These are phyloP conservation scores for Struthidea cinerea DNA, from an alignment of 2,113 vertebrate species.

Conservation along the genomic window DNA sequence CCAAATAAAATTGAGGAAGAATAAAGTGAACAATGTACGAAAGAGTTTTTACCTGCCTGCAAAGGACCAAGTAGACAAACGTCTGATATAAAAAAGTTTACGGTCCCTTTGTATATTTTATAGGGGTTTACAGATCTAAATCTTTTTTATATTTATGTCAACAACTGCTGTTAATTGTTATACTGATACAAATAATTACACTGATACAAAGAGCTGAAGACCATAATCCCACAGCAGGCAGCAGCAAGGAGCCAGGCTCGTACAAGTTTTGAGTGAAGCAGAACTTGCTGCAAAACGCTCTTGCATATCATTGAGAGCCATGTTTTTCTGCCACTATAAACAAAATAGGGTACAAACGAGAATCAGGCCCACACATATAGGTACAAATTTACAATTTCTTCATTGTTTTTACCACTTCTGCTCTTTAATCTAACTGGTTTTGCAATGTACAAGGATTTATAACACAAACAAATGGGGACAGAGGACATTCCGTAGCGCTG, in stretches of 20 bases:
- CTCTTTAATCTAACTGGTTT: background rate
- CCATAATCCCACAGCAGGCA: background rate
- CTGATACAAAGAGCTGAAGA: background rate
- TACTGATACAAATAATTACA: background rate
- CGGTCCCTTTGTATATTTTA: background rate
- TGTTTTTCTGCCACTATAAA: background rate
- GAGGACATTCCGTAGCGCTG: conserved; percentile 28
- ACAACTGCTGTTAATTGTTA: background rate
- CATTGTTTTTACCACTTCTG: background rate
- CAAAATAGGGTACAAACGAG: background rate
- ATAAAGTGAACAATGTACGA: background rate
- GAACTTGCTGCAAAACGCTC: background rate
- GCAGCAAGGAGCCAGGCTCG: accelerated
- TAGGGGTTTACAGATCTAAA: background rate
- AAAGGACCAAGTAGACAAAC: background rate
- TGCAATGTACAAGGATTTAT: conserved; percentile 2
- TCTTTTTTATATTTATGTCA: background rate
- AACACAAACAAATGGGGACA: background rate
- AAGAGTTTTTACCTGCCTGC: background rate
- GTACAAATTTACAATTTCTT: background rate
- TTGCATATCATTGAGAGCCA: background rate
- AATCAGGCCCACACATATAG: background rate
- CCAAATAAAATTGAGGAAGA: background rate
- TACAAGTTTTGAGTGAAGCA: background rate
- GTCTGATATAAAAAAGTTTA: background rate